A percentile compares a stretch with the other conserved stretches of the same genome.
Conservation (phyloP, 2,888 invertebrate genomes). For the Melinaea marsaeus region DNA sequence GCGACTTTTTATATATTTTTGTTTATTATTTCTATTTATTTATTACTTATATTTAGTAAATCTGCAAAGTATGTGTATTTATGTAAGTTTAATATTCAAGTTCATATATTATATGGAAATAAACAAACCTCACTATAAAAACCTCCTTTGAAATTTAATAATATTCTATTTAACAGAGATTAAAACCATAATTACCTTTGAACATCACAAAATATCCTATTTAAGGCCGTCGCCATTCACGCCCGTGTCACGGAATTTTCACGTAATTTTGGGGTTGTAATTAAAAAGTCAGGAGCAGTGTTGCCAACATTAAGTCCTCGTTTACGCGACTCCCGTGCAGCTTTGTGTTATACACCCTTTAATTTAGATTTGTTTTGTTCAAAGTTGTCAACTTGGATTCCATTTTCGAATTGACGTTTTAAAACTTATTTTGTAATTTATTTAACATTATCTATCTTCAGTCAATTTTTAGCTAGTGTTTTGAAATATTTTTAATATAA, state of each 20-base stretch:
- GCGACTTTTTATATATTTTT: too few relatives aligned
- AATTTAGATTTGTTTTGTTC: conserved; percentile 25
- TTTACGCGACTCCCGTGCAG: conserved; percentile 49
- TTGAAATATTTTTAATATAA: too few relatives aligned
- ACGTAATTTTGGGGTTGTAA: conserved; percentile 69
- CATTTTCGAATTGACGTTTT: background rate
- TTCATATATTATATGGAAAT: too few relatives aligned
- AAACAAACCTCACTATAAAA: background rate
- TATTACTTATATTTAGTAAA: too few relatives aligned
- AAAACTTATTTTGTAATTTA: background rate
- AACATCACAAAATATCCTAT: conserved; percentile 13
- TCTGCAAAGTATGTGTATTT: too few relatives aligned
- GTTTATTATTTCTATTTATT: too few relatives aligned
- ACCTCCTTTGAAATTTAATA: background rate
- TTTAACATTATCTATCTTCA: background rate
- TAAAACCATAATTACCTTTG: background rate
- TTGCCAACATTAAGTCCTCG: conserved; percentile 70
- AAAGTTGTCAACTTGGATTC: conserved; percentile 9
- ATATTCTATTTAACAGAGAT: background rate
- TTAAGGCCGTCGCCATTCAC: conserved; percentile 56
- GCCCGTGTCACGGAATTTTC: conserved; percentile 55
- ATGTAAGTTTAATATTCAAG: too few relatives aligned
- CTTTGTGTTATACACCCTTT: conserved; percentile 40
- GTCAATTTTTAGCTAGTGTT: too few relatives aligned
- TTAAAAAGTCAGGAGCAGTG: conserved; percentile 71